Conservation (phyloP, 2,113 vertebrate genomes). For the Mandrillus leucophaeus region DNA sequence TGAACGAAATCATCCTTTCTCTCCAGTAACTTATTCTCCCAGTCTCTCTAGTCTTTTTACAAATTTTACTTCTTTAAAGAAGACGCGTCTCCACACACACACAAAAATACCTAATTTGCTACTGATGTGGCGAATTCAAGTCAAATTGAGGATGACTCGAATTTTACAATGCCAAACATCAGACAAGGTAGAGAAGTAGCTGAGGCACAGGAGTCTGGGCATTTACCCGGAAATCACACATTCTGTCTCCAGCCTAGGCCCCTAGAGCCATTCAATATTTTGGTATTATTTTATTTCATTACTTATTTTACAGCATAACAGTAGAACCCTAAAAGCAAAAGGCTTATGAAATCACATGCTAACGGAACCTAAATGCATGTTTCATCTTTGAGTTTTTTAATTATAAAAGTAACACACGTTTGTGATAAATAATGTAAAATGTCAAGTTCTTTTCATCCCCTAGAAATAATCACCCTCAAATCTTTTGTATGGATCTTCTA, state of each 20-base stretch:
- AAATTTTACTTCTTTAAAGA: not conserved
- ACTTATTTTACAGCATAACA: not conserved
- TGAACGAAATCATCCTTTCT: not conserved
- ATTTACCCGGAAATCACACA: not conserved
- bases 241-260: accelerated
- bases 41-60: not conserved
- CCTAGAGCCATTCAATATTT: not conserved
- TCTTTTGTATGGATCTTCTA: not conserved
- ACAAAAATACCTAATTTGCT: not conserved
- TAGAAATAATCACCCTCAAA: not conserved
- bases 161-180: not conserved
- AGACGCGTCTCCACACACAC: not conserved
- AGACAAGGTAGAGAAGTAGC: not conserved
- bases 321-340: not conserved
- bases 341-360: not conserved
- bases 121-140: not conserved
- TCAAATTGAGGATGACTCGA: not conserved
- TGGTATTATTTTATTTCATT: not conserved
- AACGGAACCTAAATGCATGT: not conserved
- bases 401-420: not conserved
- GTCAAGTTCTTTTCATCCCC: not conserved
- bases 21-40: not conserved
- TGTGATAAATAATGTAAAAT: not conserved
- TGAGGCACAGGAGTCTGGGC: not conserved
- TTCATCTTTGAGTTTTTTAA: constrained; percentile 2